phyloP scores from a whole-genome alignment of 2,888 invertebrate genomes.

The Scaptomyza caliginosa region DNA sequence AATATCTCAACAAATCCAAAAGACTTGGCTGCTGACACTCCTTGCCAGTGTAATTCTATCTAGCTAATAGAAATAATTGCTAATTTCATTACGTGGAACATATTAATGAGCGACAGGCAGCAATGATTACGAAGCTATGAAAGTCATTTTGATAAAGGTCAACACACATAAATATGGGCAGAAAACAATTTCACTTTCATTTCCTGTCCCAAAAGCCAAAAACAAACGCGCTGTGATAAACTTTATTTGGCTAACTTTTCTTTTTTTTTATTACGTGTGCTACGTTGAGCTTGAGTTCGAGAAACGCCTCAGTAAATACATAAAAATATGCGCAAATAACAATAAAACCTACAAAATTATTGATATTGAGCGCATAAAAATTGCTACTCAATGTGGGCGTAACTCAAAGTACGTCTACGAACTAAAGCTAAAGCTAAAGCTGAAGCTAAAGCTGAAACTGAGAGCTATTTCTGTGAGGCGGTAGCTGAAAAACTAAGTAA shows the following conservation, averaged over 20 bases:
- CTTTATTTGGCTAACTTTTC: slow-evolving; percentile 34
- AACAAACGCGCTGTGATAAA: slow-evolving; percentile 23
- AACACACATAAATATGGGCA: slow-evolving; percentile 47
- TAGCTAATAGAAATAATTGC: slow-evolving; percentile 33
- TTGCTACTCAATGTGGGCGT: slow-evolving; percentile 63
- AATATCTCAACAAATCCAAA: not conserved
- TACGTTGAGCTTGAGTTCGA: slow-evolving; percentile 6
- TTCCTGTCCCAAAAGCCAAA: slow-evolving; percentile 37
- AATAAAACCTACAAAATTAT: slow-evolving; percentile 76
- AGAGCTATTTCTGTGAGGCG: slow-evolving; percentile 10
- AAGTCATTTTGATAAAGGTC: slow-evolving; percentile 60
- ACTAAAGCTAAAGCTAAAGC: slow-evolving; percentile 6
- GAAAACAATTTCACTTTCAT: slow-evolving; percentile 58
- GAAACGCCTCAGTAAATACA: slow-evolving; percentile 52
- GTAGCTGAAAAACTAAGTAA: slow-evolving; percentile 55
- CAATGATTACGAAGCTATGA: slow-evolving; percentile 25
- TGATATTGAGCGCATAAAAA: slow-evolving; percentile 72
- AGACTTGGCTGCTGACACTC: slow-evolving; percentile 1
- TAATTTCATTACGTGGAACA: slow-evolving; percentile 37
- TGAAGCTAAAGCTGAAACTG: not conserved
- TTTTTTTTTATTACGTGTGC: not conserved
- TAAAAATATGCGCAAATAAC: slow-evolving; percentile 78
- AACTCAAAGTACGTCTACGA: slow-evolving; percentile 32
- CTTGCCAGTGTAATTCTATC: not conserved
- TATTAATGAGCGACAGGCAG: slow-evolving; percentile 33